phyloP scores from a whole-genome alignment of 2,797 vertebrate species.

The Hydrocynus forskahlii region DNA sequence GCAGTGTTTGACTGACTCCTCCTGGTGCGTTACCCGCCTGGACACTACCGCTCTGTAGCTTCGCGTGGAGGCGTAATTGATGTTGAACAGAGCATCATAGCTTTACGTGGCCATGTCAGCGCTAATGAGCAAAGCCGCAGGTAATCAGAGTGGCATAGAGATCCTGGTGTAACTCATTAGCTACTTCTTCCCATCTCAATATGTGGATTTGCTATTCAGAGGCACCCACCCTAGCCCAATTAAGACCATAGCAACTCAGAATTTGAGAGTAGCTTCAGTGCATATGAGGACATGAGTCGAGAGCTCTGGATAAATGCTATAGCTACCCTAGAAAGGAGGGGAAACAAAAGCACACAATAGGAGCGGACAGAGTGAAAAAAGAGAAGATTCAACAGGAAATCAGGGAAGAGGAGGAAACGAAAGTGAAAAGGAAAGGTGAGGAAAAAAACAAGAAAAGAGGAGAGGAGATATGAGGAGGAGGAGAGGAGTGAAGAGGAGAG shows the following conservation, averaged over 20 bases:
- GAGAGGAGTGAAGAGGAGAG: neutral
- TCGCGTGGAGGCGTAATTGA: neutral
- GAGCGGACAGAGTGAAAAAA: neutral
- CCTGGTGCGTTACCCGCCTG: neutral
- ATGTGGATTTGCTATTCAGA: neutral
- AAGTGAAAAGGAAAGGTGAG: neutral
- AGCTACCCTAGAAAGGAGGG: neutral
- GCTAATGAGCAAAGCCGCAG: conserved; percentile 27
- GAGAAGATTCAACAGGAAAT: neutral
- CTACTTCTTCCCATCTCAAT: conserved; percentile 5
- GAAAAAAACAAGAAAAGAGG: neutral
- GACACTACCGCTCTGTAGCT: neutral
- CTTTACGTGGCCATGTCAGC: conserved; percentile 13
- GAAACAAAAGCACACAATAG: neutral
- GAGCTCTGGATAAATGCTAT: neutral
- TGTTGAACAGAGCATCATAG: neutral
- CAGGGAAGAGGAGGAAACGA: neutral
- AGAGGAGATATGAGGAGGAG: neutral
- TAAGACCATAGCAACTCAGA: neutral
- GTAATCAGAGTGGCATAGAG: conserved; percentile 19
- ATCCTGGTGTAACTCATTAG: conserved; percentile 33
- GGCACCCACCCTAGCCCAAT: neutral
- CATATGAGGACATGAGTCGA: neutral
- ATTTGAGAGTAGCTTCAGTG: neutral
- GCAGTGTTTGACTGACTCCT: neutral